These are phyloP conservation scores for Axea sp. DNA, from an alignment of 2,888 invertebrate species.

Conservation along the genomic window DNA sequence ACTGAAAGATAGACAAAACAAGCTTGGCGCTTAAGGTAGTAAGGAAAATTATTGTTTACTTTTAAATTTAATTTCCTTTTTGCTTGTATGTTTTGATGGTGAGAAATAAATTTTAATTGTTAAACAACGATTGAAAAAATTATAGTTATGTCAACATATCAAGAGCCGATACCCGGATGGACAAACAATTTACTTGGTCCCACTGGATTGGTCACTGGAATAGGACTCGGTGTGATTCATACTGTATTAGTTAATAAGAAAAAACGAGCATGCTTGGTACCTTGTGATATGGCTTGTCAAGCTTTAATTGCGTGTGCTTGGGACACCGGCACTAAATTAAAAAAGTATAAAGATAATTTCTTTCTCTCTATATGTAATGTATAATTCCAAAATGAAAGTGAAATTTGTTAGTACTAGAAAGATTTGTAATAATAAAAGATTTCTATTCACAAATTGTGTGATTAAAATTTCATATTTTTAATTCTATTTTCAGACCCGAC, in stretches of 20 bases:
- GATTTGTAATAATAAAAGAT: too few species aligned
- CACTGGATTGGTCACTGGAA: slow-evolving; percentile 82
- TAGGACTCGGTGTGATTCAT: slow-evolving; percentile 85
- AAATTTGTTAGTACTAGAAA: too few species aligned
- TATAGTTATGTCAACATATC: slow-evolving; percentile 82
- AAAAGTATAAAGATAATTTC: slow-evolving; percentile 56
- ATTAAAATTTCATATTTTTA: neutral
- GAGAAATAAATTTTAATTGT: too few species aligned
- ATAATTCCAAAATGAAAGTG: too few species aligned
- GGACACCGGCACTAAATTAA: slow-evolving; percentile 76
- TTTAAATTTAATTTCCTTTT: too few species aligned
- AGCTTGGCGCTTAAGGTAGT: too few species aligned
- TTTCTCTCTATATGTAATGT: neutral
- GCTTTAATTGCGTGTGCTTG: slow-evolving; percentile 84
- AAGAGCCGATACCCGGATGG: slow-evolving; percentile 85
- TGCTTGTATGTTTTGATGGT: too few species aligned
- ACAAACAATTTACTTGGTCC: slow-evolving; percentile 89
- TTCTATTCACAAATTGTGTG: too few species aligned
- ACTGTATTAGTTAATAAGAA: slow-evolving; percentile 82
- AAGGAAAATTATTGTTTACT: too few species aligned
- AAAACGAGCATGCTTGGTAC: slow-evolving; percentile 85
- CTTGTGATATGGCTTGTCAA: slow-evolving; percentile 86
- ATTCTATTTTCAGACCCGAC: slow-evolving; percentile 17
- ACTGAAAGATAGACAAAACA: too few species aligned
- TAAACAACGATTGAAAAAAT: too few species aligned